Base-by-base conservation (phyloP, 2,113 vertebrate genomes). In the western clawed frog (Xenopus tropicalis) region DNA sequence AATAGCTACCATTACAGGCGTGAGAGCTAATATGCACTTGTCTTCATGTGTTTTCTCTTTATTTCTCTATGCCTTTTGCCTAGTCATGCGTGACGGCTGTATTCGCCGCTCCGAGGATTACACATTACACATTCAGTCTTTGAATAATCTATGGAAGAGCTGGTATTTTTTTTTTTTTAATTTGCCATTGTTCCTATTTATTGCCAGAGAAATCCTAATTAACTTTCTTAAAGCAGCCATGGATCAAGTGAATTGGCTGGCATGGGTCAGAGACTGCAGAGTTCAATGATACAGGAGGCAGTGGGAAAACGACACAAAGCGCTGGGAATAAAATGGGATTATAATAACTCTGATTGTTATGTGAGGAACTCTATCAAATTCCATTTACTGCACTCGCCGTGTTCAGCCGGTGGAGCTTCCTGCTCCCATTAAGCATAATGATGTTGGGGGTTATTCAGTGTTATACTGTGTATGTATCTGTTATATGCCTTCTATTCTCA, bases 21-120 rank as follows among this genome's bases (percentile, higher is more conserved):
- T 51, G 56, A 68, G 65, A 54, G 43, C 48, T 24, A 63, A 63
- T 24, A 25, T 25, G 61, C 22, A 17, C 61, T 63, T n/a, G 57
- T 59, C 20, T 59, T 59, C 21, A 3, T 59, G 16, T 11, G 4
- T 19, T 54, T 54, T n/a, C 16, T 48, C 46, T 48, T 48, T 48
- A 48, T 48, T 48, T 13, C 46, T 48, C 14, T 37, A 37, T 48
- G 17, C 58, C 58, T 56, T 52, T 24, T 54, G 37, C 46, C 61
- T 17, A 72, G 70, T 72, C 70, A 72, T 54, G 70, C 70, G 48
- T 72, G 61, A 72, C 61, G 51, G 52, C 42, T 29, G 46, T 62
- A 56, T 64, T 72, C 42, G 52, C 48, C 21, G 46, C 61, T 25
- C 37, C 25, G 24, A 63, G 37, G 46, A 72, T 65, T 21, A 56